Percentiles rank a stretch among this genome's conserved stretches.
Conservation (phyloP, 2,888 invertebrate genomes). For the Machimus atricapillus region DNA sequence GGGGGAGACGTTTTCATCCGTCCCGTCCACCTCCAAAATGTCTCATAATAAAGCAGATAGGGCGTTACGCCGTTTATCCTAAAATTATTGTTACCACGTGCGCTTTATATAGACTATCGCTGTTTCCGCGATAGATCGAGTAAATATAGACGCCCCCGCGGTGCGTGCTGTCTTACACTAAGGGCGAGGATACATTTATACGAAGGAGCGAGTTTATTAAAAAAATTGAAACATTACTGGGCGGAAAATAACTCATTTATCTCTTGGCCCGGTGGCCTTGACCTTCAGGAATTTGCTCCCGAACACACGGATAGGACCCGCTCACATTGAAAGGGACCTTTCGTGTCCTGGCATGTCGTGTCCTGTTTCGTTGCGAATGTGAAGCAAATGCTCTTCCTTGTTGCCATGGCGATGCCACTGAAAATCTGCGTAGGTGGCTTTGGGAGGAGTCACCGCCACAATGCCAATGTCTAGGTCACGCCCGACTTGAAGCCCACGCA, state of each 20-base stretch:
- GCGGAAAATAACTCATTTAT: constrained; percentile 22
- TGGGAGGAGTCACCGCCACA: constrained; percentile 46
- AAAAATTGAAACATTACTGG: neutral
- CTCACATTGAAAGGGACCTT: neutral
- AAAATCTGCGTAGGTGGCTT: constrained; percentile 45
- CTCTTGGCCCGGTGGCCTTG: constrained; percentile 3
- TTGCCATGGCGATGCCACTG: constrained; percentile 14
- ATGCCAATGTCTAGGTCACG: constrained; percentile 55
- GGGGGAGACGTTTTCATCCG: neutral
- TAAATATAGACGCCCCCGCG: neutral
- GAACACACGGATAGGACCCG: neutral
- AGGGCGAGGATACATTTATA: neutral
- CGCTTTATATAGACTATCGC: neutral
- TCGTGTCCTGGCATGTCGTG: neutral
- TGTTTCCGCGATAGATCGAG: neutral
- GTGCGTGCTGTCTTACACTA: neutral
- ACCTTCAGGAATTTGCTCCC: neutral
- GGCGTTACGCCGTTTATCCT: neutral
- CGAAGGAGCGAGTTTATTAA: neutral
- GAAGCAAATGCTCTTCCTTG: neutral
- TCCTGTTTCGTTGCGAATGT: neutral
- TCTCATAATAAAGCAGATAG: neutral
- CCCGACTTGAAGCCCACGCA: constrained; percentile 51
- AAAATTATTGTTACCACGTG: neutral
- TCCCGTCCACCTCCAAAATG: neutral